Conservation (phyloP, 2,113 vertebrate species). For the Odocoileus virginianus region DNA sequence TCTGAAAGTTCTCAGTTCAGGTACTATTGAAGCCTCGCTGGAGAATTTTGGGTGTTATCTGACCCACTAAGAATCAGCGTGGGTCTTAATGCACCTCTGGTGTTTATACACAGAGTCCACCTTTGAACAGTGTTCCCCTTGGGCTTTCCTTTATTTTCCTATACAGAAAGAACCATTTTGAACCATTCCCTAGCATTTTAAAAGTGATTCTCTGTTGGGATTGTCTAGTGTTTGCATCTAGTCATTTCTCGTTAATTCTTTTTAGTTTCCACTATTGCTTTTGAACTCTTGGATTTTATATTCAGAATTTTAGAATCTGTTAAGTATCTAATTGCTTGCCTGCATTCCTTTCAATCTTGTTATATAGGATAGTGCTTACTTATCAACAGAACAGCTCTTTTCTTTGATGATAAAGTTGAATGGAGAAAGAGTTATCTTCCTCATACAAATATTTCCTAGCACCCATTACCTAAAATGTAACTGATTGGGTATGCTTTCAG, state of each 20-base stretch:
- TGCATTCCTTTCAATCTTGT: background rate
- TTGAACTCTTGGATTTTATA: background rate
- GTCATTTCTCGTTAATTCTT: background rate
- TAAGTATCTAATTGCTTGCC: background rate
- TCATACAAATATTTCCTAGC: background rate
- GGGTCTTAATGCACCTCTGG: background rate
- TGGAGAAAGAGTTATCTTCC: background rate
- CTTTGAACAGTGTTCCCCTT: background rate
- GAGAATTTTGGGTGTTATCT: background rate
- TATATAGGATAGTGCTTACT: background rate
- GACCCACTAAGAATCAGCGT: background rate
- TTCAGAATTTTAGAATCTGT: background rate
- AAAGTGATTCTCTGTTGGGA: background rate
- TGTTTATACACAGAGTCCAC: background rate
- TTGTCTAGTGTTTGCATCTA: background rate
- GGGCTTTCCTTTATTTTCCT: background rate
- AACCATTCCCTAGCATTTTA: background rate
- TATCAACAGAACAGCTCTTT: background rate
- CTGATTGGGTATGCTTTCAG: background rate
- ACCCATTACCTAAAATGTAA: background rate
- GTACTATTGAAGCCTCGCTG: background rate
- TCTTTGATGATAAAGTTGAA: background rate
- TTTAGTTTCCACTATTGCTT: background rate
- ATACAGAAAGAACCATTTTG: background rate
- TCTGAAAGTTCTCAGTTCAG: background rate